Base-by-base conservation (phyloP, 2,888 invertebrate genomes). In the Iphiclides podalirius region DNA sequence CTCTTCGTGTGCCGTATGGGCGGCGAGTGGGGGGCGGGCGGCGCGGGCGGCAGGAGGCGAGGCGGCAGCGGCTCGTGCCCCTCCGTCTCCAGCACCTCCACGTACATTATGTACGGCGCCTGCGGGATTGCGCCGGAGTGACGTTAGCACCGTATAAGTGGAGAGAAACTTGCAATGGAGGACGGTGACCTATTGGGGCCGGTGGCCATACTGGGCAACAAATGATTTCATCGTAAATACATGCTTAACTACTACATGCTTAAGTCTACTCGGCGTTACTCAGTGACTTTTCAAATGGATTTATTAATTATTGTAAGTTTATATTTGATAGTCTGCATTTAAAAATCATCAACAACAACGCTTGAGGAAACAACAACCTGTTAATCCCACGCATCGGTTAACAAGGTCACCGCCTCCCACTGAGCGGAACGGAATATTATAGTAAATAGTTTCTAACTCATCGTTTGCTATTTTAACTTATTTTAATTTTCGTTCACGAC, bases 91-190 rank as follows among this genome's bases (percentile, higher is more conserved):
- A 98, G 89, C 4, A 98, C 98, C 89, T 99, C 99, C 49, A 99
- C 96, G 85, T 99, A 99, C 75, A 99, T 95, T 71, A 99, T 96
- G 85, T 98, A 99, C 0, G 99, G 99, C 40, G 99, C 98, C 87
- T 87, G 76, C 35, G 37, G 55, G n/a, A 2, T 28, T n/a, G 7
- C 4, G 20, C 20, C 20, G 6, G 6, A 20, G 3, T 20, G 3
- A 3, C 6, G 20, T 6, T 6, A 20, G 20, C 20, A 6, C 4
- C 20, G 20, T 3, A 3, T 20, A 20, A 20, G 20, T 20, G 20
- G 20, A 20, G 20, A 3, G 6, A 4, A 20, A 20, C 20, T n/a
- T n/a, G n/a, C n/a, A n/a, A n/a, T n/a, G n/a, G n/a, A n/a, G n/a
- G n/a, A n/a, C n/a, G n/a, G n/a, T n/a, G n/a, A n/a, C n/a, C n/a